These are phyloP conservation scores for Trichechus manatus DNA, from an alignment of 2,113 vertebrate species.

Conservation along the genomic window DNA sequence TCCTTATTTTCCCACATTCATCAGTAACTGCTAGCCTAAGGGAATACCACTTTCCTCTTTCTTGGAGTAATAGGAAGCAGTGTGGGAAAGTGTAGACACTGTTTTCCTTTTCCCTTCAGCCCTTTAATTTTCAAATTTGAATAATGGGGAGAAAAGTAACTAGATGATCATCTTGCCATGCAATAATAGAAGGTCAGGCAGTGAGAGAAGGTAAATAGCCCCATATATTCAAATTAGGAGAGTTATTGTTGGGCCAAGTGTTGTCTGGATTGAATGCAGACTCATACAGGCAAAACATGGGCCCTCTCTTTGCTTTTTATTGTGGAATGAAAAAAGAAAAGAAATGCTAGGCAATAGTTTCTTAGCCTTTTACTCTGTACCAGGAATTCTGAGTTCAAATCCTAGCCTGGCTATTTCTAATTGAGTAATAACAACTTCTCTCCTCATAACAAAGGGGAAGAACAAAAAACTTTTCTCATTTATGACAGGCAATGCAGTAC, in stretches of 20 bases:
- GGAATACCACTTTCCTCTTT: neutral
- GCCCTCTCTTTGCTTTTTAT: neutral
- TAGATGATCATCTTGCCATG: neutral
- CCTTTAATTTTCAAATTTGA: neutral
- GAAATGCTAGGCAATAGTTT: neutral
- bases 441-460: neutral
- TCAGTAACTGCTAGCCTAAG: neutral
- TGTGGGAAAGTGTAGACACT: neutral
- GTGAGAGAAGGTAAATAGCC: neutral
- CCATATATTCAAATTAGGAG: neutral
- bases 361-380: neutral
- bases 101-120: neutral
- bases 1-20: neutral
- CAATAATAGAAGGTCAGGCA: neutral
- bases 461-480: neutral
- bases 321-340: neutral
- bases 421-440: neutral
- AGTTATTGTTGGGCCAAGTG: neutral
- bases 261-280: neutral
- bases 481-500: neutral
- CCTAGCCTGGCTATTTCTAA: neutral
- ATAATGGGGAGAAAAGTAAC: neutral
- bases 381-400: neutral
- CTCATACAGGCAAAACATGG: neutral
- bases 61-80: neutral